Percentiles rank a stretch among this genome's conserved stretches.
Evolutionary conservation across 37 sponge, comb jelly and placozoan species (phyloP).

Genomic region (Crambe crambe): DNA sequence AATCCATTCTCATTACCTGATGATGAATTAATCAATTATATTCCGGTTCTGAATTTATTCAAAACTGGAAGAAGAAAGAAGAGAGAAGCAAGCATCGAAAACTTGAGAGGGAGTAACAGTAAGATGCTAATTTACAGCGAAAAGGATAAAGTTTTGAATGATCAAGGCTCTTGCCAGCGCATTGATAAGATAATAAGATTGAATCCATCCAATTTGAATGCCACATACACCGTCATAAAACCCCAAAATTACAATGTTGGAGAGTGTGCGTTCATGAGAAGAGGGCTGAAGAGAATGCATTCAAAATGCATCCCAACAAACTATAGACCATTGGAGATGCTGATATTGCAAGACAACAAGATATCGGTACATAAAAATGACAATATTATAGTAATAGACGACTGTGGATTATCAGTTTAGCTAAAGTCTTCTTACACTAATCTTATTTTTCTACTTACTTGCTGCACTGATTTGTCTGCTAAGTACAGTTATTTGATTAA

Average conservation of each 20-base stretch:
- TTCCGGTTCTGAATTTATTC: background rate
- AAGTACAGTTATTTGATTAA: too few relatives aligned
- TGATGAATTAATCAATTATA: background rate
- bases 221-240: background rate
- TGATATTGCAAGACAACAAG: background rate
- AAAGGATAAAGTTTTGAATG: background rate
- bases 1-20: background rate
- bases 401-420: background rate
- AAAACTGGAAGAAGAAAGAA: background rate
- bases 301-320: background rate
- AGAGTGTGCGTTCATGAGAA: background rate
- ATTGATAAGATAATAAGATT: background rate
- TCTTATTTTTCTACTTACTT: too few relatives aligned
- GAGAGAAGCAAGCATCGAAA: background rate
- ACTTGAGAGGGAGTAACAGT: too few relatives aligned
- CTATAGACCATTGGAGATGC: slow-evolving; percentile 9
- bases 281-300: background rate
- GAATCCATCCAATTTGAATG: background rate
- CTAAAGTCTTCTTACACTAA: too few relatives aligned
- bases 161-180: background rate
- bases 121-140: too few relatives aligned
- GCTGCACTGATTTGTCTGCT: too few relatives aligned
- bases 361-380: background rate
- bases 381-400: background rate
- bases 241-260: background rate